A percentile compares a stretch with the other conserved stretches of the same genome.
These are phyloP conservation scores for Vulpes vulpes DNA, from an alignment of 2,113 vertebrate genomes.

Conservation along the genomic window DNA sequence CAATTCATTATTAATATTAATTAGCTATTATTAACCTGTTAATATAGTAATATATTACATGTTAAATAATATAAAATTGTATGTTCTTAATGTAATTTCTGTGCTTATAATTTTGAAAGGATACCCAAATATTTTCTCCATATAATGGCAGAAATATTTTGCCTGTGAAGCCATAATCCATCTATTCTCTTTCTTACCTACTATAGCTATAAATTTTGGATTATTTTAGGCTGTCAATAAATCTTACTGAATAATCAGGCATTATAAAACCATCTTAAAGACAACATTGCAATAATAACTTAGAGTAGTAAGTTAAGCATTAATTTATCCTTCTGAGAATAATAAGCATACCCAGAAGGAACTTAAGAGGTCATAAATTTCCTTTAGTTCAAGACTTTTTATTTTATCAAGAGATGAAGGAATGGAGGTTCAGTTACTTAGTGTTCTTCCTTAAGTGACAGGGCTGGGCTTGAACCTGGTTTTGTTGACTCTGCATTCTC, in stretches of 20 bases:
- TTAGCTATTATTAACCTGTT: constrained; percentile 30
- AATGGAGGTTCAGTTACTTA: background rate
- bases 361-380: background rate
- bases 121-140: constrained; percentile 28
- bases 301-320: constrained; percentile 26
- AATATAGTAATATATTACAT: background rate
- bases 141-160: background rate
- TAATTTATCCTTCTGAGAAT: constrained; percentile 8
- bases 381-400: background rate
- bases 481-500: background rate
- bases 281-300: background rate
- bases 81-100: background rate
- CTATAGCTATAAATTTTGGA: background rate
- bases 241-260: constrained; percentile 10
- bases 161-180: background rate
- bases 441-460: background rate
- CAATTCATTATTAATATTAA: constrained; percentile 18
- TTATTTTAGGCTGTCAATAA: constrained; percentile 21
- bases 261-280: constrained; percentile 5
- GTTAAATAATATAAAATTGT: background rate
- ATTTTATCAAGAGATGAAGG: background rate
- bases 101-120: background rate
- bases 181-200: constrained; percentile 22
- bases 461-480: background rate
- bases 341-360: background rate